phyloP scores from a whole-genome alignment of 64 coral and sea anemone genomes.

The Actinia equina region DNA sequence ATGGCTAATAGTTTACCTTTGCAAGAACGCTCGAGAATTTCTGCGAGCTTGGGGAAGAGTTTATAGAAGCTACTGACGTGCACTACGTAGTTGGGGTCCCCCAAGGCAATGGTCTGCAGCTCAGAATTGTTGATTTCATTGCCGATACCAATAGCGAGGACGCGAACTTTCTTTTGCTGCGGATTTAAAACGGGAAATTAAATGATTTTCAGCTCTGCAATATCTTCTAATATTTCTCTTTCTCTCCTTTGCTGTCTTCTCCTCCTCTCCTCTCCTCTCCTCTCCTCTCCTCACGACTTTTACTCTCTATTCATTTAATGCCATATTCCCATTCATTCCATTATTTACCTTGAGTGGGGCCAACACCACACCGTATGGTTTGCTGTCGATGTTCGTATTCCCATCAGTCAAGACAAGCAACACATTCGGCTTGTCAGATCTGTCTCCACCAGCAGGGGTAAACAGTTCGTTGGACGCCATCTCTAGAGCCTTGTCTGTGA shows the following conservation, averaged over 20 bases:
- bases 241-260: no score
- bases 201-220: not conserved
- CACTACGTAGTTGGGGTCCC: conserved; percentile 34
- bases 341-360: conserved; percentile 61
- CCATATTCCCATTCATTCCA: no score
- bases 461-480: conserved; percentile 60
- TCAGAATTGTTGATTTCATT: conserved; percentile 28
- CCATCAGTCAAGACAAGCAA: conserved; percentile 77
- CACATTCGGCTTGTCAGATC: conserved; percentile 58
- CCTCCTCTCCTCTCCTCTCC: not conserved
- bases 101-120: conserved; percentile 66
- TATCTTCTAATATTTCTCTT: not conserved
- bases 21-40: conserved; percentile 63
- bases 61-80: conserved; percentile 40
- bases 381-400: conserved; percentile 65
- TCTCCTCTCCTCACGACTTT: not conserved
- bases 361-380: conserved; percentile 56
- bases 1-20: conserved; percentile 61
- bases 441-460: conserved; percentile 59
- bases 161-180: conserved; percentile 51
- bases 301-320: not conserved
- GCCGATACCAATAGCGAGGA: conserved; percentile 69
- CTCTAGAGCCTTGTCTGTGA: conserved; percentile 54
- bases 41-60: conserved; percentile 49
- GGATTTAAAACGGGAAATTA: not conserved